Evolutionary conservation across 2,113 vertebrate genomes (phyloP), one percentile per base, ranked within the genome.

Genomic region (Eptesicus fuscus): DNA sequence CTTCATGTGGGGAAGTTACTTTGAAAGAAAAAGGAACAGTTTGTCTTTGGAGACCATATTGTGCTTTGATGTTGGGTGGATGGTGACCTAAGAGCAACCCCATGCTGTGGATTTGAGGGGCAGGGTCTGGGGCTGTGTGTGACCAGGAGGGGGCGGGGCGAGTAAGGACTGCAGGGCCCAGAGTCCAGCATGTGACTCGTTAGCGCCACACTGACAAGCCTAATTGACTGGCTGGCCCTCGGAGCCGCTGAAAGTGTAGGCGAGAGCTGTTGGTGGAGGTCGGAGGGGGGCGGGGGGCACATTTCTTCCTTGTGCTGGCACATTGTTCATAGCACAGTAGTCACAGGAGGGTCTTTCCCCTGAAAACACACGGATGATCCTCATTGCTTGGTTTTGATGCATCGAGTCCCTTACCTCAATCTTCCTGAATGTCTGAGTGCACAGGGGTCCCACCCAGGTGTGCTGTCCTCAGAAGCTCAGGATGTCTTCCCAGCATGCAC

Each of bases 291-390:
- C 0, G 1, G 14, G 0, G 1, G 47, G 37, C 37, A 37, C 37
- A 37, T 25, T 0, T 22, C 40, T 40, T 73, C 37, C 22, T 0
- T 5, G 22, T 11, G 69, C n/a, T 20, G 4, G 2, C 1, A 9
- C 1, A 0, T 0, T 1, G 44, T 28, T 16, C 51, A 5, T 5
- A 20, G 85, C n/a, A 4, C 5, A 0, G 23, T 0, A 0, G 49
- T 37, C n/a, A 16, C 2, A 47, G 14, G n/a, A 6, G 6, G 3
- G 23, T 20, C 32, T 69, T 20, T 22, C n/a, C 37, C 32, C 40
- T 12, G n/a, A 69, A 56, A 22, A n/a, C 11, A 17, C 6, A 2
- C 7, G 49, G 70, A 0, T 49, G 47, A 51, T 16, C 59, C 51
- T 51, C 28, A 0, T 10, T 14, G 40, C 14, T 53, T 90, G 40